Evolutionary conservation across 2,113 vertebrate species (phyloP), one percentile per base, ranked within the genome.

Genomic region (Labeo catla): DNA sequence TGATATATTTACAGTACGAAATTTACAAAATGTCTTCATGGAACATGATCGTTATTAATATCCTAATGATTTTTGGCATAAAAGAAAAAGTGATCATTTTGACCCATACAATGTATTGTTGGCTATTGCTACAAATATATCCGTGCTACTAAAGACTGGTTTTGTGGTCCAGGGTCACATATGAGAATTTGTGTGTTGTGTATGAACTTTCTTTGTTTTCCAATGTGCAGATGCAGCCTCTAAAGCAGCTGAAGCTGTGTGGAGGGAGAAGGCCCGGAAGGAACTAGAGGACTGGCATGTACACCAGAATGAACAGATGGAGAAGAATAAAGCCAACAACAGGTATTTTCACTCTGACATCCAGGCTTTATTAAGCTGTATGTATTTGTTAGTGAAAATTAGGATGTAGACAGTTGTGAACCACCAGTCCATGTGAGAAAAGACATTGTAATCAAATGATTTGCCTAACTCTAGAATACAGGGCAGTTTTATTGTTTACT

Each of bases 211-310:
- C 39, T 50, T 0, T 63, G 39, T n/a, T 39, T 43, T 43, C 34
- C 3, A 4, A 0, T 83, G 23, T 74, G 10, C n/a, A 89, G 98
- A 99, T 90, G 94, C 96, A 0, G 97, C 98, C 23, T 98, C 98
- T 0, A 98, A 97, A 92, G 95, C 96, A 59, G 96, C 96, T 0
- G 98, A 99, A 91, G 95, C 94, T 19, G 97, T 98, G 61, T 99
- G 96, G 98, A 95, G 95, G 88, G 97, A 99, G 88, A 99, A 97
- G 89, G 98, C 98, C 85, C 98, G 96, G 90, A 99, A 96, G 91
- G 98, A 99, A 91, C 95, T 99, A 86, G 98, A 99, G 86, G 98
- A 99, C 87, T 99, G 98, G 98, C 97, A 99, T 43, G 91, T 97
- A 81, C 97, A 98, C 88, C 98, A 99, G 93, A 97, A 91, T 1